Conservation (phyloP, 1,140 invertebrate genomes). For the Dendroctonus valens region DNA sequence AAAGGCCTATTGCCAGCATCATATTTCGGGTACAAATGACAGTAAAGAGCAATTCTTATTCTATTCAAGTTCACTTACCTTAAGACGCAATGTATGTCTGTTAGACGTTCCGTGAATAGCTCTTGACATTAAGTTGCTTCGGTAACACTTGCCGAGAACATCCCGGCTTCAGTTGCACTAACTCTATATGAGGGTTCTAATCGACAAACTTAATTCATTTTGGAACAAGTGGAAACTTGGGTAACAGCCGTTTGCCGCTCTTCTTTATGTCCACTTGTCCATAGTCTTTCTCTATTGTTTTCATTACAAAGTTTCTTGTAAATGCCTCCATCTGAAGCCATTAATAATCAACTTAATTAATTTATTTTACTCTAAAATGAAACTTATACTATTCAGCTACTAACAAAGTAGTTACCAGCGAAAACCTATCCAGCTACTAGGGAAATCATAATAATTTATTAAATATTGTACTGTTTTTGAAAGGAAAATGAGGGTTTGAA, state of each 20-base stretch:
- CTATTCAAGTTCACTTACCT: too few relatives aligned
- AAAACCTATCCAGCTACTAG: too few relatives aligned
- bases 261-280: conserved; percentile 25
- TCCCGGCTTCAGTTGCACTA: conserved; percentile 34
- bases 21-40: too few relatives aligned
- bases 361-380: too few relatives aligned
- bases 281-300: conserved; percentile 20
- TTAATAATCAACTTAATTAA: background rate
- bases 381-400: too few relatives aligned
- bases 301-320: background rate
- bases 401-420: too few relatives aligned
- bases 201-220: conserved; percentile 49
- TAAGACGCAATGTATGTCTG: too few relatives aligned
- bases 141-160: conserved; percentile 30
- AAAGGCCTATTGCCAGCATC: too few relatives aligned
- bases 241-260: conserved; percentile 22
- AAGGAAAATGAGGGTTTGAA: too few relatives aligned
- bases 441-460: too few relatives aligned
- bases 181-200: conserved; percentile 43
- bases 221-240: conserved; percentile 37
- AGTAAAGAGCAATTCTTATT: too few relatives aligned
- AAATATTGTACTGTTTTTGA: too few relatives aligned
- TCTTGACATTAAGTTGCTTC: conserved; percentile 20
- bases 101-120: background rate
- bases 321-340: background rate